Evolutionary conservation across 92 coral and sea anemone species (phyloP).

Genomic region (Umimayanthus chanpuru): DNA sequence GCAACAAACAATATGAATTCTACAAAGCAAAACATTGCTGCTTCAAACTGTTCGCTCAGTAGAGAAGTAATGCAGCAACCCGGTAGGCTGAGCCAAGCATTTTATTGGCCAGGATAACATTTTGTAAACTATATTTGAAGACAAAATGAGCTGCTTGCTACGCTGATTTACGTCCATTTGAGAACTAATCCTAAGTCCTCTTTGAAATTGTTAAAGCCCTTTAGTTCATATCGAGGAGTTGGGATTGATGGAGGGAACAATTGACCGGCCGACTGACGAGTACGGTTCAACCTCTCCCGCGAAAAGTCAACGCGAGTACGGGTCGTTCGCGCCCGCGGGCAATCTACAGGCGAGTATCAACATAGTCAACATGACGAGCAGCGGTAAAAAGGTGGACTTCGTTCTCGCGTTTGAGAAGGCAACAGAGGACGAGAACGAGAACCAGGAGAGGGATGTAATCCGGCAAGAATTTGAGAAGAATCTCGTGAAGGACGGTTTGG

Average conservation of each 20-base stretch:
- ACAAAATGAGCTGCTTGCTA: no score
- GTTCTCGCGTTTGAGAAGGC: conserved; percentile 21
- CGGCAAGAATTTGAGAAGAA: conserved; percentile 45
- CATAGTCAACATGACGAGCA: conserved; percentile 23
- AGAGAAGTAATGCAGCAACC: no score
- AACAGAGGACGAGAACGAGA: conserved; percentile 29
- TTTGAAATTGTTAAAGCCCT: no score
- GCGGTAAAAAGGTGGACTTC: conserved; percentile 34
- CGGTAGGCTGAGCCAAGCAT: no score
- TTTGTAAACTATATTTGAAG: no score
- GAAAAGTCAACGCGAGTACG: not conserved
- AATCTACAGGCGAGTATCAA: not conserved
- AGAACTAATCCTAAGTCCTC: no score
- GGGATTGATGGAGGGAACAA: conserved; percentile 32
- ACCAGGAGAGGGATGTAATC: conserved; percentile 10
- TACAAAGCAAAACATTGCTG: no score
- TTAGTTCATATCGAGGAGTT: conserved; percentile 12
- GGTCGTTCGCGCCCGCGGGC: no score
- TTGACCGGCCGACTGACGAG: not conserved
- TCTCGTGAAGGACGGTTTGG: conserved; percentile 12
- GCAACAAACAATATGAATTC: no score
- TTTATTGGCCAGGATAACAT: no score
- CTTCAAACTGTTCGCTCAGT: no score
- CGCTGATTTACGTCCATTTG: no score
- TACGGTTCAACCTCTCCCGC: conserved; percentile 31